Evolutionary conservation across 2,888 invertebrate genomes (phyloP).

Genomic region (Ganaspis brasiliensis): DNA sequence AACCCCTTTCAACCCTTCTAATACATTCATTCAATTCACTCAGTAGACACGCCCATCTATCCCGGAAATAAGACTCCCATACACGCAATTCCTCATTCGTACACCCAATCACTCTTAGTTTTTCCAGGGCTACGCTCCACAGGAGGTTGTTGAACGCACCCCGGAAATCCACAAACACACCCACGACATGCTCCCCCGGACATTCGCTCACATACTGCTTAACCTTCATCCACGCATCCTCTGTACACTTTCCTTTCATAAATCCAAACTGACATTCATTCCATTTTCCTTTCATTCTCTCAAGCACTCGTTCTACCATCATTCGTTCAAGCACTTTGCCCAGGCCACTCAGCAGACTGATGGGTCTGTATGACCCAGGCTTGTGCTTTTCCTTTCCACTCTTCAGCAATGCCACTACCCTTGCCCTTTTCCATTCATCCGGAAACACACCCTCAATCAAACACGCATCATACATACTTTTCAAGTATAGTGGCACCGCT

Average conservation of each 20-base stretch:
- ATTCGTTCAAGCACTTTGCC: slow-evolving; percentile 43
- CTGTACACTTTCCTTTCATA: slow-evolving; percentile 4
- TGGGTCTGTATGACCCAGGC: slow-evolving; percentile 28
- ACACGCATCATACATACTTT: slow-evolving; percentile 41
- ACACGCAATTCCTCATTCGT: slow-evolving; percentile 1
- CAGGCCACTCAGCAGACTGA: slow-evolving; percentile 24
- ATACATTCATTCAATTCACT: slow-evolving; percentile 11
- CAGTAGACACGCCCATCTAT: not conserved
- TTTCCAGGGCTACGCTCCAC: slow-evolving; percentile 17
- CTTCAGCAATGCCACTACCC: slow-evolving; percentile 14
- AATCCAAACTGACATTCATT: slow-evolving; percentile 44
- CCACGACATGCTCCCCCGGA: not conserved
- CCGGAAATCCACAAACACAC: slow-evolving; percentile 46
- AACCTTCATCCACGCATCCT: slow-evolving; percentile 44
- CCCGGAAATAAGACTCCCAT: slow-evolving; percentile 26
- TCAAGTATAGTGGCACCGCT: slow-evolving; percentile 7
- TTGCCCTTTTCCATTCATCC: slow-evolving; percentile 19
- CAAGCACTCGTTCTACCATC: slow-evolving; percentile 6
- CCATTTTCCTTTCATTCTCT: slow-evolving; percentile 14
- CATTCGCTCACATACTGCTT: not conserved
- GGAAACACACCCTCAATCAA: slow-evolving; percentile 25
- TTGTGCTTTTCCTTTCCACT: not conserved
- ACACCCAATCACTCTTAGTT: not conserved
- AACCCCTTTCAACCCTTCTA: slow-evolving; percentile 25
- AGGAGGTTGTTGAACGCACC: slow-evolving; percentile 45